These are phyloP conservation scores for Colinus virginianus DNA, from an alignment of 2,113 vertebrate species.

Conservation along the genomic window DNA sequence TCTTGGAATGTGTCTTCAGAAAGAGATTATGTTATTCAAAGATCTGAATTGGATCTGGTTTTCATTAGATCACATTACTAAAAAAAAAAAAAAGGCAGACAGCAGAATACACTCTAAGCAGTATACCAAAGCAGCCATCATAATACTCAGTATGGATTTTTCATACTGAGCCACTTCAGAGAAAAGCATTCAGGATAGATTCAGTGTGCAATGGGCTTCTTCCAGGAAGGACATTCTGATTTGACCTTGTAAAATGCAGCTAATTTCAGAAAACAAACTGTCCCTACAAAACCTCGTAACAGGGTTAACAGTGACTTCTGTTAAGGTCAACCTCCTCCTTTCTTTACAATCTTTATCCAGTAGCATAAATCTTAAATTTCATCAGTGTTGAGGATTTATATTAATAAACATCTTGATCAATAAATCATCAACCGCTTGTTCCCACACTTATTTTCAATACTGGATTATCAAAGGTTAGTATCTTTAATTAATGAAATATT, in stretches of 20 bases:
- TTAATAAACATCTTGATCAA: background rate
- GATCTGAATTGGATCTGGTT: background rate
- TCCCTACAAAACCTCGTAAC: background rate
- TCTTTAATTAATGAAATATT: background rate
- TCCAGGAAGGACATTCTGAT: background rate
- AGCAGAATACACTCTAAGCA: background rate
- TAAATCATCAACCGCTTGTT: background rate
- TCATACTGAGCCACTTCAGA: background rate
- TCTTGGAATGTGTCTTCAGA: background rate
- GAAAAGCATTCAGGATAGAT: background rate
- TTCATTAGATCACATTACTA: background rate
- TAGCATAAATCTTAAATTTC: background rate
- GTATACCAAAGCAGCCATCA: background rate
- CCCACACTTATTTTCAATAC: background rate
- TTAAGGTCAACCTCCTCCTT: background rate
- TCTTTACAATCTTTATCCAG: background rate
- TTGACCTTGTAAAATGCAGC: background rate
- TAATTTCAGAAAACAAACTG: background rate
- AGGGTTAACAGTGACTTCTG: background rate
- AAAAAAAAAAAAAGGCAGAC: background rate
- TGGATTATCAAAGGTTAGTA: background rate
- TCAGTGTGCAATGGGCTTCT: accelerated
- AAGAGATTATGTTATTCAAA: background rate
- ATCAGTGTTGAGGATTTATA: background rate
- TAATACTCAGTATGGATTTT: background rate